Evolutionary conservation across 1,140 invertebrate species (phyloP).

Genomic region (Papilio xuthus): DNA sequence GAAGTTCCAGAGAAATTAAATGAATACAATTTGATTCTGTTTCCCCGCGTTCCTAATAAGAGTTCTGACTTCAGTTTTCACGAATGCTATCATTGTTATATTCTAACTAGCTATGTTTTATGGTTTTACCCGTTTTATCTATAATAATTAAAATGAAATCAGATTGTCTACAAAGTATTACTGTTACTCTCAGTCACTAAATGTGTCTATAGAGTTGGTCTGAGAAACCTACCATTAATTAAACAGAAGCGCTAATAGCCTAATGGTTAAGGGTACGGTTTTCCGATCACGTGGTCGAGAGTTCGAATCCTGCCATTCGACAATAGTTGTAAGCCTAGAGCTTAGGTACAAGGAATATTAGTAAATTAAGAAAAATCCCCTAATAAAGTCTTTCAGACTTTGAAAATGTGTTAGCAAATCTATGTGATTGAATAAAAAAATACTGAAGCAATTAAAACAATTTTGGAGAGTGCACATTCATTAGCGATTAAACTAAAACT

Average conservation of each 20-base stretch:
- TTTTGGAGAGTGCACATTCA: neutral
- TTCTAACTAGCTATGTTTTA: neutral
- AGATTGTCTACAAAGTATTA: no score
- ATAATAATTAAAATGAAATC: neutral
- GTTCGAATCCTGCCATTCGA: no score
- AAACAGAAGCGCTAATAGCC: no score
- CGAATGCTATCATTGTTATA: neutral
- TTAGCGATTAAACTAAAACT: constrained; percentile 19
- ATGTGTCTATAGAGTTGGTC: no score
- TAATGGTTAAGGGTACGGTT: no score
- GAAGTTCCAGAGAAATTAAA: constrained; percentile 25
- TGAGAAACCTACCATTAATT: neutral
- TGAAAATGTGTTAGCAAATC: neutral
- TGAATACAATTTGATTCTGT: constrained; percentile 29
- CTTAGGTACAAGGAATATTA: no score
- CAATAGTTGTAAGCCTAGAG: no score
- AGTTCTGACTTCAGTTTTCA: constrained; percentile 18
- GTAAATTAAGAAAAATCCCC: neutral
- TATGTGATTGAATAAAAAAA: neutral
- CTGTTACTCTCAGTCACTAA: no score
- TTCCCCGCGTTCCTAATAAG: neutral
- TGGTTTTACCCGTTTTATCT: neutral
- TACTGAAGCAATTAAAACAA: neutral
- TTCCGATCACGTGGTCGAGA: no score
- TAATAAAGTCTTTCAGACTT: neutral